Base-by-base conservation (phyloP, 1,140 invertebrate genomes). In the Drosophila saltans region DNA sequence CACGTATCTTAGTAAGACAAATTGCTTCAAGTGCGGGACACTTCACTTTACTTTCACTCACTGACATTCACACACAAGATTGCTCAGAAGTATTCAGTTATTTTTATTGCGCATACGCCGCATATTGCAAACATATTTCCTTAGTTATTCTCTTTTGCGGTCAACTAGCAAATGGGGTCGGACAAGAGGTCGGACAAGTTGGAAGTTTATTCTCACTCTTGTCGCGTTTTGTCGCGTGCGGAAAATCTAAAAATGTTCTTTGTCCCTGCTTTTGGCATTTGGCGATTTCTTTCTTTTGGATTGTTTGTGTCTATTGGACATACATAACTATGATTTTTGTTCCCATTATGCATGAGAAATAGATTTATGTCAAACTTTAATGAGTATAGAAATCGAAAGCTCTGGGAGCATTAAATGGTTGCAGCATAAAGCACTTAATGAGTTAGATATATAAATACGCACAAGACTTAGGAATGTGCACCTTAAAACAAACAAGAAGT, bases 41-140 rank as follows among this genome's bases (percentile, higher is more conserved):
- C 67, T 56, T 56, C 30, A 60, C 16, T 60, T 40, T 33, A 81
- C 81, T 78, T 78, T 67, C 68, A 78, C 63, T 68, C 40, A 57
- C 75, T 69, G 66, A 58, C 64, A 75, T 26, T 40, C 11, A 43
- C 11, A 43, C 72, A 61, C 58, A 41, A 63, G 65, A 65, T 74
- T 75, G 68, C 68, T 69, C 30, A 60, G 30, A 65, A 52, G 56
- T 78, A 78, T 85, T 72, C 81, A 86, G 83, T 88, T 88, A 83
- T 86, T 86, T 88, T 83, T 86, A 86, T 86, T 86, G 83, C 83
- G 83, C 83, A 83, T 83, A 83, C 66, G 81, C 56, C 57, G 6
- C 72, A 82, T 83, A 80, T 59, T 67, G 83, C 52, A 62, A 40
- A 48, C 64, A 78, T 67, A 55, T 58, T 60, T 48, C 45, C 55